Conservation (phyloP, 1,140 invertebrate species). For the Monochamus saltuarius region DNA sequence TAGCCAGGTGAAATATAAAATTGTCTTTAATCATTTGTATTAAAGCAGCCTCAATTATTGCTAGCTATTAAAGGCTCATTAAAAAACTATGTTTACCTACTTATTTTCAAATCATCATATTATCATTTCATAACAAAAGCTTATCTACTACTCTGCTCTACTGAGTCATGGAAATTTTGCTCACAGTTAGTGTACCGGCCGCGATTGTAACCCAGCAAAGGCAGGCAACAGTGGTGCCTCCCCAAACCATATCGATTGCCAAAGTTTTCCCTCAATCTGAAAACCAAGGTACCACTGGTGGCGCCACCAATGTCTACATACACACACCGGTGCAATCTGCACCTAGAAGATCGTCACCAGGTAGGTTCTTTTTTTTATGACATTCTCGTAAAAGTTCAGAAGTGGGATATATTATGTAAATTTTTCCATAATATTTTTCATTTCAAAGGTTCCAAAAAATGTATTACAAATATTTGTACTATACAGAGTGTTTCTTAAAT, state of each 20-base stretch:
- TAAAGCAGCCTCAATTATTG: no score
- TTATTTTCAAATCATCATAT: no score
- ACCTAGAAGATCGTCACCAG: constrained; percentile 41
- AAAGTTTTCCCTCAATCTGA: constrained; percentile 47
- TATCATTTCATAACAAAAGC: no score
- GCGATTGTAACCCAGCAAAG: constrained; percentile 45
- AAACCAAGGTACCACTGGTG: constrained; percentile 28
- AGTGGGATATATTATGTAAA: no score
- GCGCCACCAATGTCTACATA: constrained; percentile 42
- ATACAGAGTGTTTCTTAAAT: no score
- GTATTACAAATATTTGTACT: no score
- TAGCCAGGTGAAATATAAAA: no score
- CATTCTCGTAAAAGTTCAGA: background rate
- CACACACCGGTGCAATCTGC: constrained; percentile 38
- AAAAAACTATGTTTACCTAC: no score
- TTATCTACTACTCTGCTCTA: no score
- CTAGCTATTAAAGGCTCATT: background rate
- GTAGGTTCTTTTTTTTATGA: constrained; percentile 32
- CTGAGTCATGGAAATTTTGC: constrained; percentile 8
- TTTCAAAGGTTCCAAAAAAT: no score
- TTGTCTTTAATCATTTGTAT: no score
- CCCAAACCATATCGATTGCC: constrained; percentile 46
- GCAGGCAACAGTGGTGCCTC: constrained; percentile 35
- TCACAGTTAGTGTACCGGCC: constrained; percentile 46
- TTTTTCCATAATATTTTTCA: no score